Base-by-base conservation (phyloP, 30 jellyfish, hydroid and myxozoan genomes). In the Hydractinia echinata region DNA sequence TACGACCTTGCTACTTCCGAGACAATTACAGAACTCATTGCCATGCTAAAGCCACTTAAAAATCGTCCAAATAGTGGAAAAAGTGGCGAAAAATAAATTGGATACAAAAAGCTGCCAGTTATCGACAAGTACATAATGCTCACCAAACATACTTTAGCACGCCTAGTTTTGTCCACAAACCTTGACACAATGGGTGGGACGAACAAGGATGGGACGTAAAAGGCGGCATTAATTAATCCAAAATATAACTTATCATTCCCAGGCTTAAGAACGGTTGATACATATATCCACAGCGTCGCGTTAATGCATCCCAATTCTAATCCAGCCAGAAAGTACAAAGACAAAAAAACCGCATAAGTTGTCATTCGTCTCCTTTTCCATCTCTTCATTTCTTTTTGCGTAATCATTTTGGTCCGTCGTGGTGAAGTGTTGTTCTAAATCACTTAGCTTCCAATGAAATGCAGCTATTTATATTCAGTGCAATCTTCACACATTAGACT, bases 191-290 rank as follows among this genome's bases (percentile, higher is more conserved):
- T n/a, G 39, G 74, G 74, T n/a, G 39, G 74, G 74, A 64, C 19
- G 1, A 64, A 6, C 19, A 64, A 64, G 8, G 74, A 7, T 64
- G 74, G 74, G 8, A 64, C 19, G 39, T n/a, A 64, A 6, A 64
- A 44, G 39, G 74, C 74, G 0, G 74, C 74, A 13, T 64, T 64
- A 51, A 64, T 64, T 13, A 64, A 13, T 64, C 74, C 74, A 64
- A n/a, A 64, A 51, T 6, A 64, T 6, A 64, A 64, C 10, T 51
- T 51, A 1, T 44, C 51, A 3, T 64, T 64, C 10, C 16, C 39
- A 51, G 19, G 3, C 8, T 44, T 44, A 13, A 64, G 10, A 64
- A 64, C 74, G 2, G 74, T 64, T 6, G 19, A 7, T 44, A 64
- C 39, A 2, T 64, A 64, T 7, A 64, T 64, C 74, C 74, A 64